phyloP scores from a whole-genome alignment of 2,113 vertebrate genomes.

The Rallus limicola region DNA sequence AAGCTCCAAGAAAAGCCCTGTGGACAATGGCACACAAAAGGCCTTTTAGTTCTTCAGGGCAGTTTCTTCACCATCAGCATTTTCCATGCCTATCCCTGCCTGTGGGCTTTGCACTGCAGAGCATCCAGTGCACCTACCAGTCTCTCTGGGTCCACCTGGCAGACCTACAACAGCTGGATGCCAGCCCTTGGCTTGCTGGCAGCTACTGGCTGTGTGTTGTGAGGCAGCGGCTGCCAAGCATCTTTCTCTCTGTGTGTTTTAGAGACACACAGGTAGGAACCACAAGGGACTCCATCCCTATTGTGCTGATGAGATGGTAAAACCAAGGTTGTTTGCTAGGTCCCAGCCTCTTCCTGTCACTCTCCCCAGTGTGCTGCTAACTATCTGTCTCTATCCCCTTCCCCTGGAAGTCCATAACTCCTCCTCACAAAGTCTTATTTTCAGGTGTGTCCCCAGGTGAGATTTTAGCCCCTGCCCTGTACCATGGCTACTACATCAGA shows the following conservation, averaged over 20 bases:
- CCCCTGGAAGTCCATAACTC: not conserved
- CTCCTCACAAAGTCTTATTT: not conserved
- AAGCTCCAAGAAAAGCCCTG: slow-evolving; percentile 60
- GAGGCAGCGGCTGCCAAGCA: not conserved
- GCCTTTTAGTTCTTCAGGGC: slow-evolving; percentile 45
- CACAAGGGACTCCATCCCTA: not conserved
- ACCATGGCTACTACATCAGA: slow-evolving; percentile 88
- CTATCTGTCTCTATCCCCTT: not conserved
- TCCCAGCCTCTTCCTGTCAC: not conserved
- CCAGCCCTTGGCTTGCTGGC: not conserved
- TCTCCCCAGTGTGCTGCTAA: not conserved
- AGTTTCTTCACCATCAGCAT: slow-evolving; percentile 28
- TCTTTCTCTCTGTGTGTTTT: not conserved
- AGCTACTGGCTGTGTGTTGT: not conserved
- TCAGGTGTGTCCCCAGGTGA: slow-evolving; percentile 82
- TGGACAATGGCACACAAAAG: slow-evolving; percentile 40
- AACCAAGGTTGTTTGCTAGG: not conserved
- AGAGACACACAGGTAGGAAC: not conserved
- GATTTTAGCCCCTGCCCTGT: slow-evolving; percentile 83
- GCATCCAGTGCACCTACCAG: not conserved
- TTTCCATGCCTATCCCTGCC: slow-evolving; percentile 24
- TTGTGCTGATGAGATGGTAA: not conserved
- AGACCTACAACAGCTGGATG: not conserved
- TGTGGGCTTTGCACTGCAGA: not conserved
- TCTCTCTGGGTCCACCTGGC: not conserved